Percentiles rank a stretch among this genome's conserved stretches.
Conservation (phyloP, 2,888 invertebrate species). For the Ptychoptera albimana region DNA sequence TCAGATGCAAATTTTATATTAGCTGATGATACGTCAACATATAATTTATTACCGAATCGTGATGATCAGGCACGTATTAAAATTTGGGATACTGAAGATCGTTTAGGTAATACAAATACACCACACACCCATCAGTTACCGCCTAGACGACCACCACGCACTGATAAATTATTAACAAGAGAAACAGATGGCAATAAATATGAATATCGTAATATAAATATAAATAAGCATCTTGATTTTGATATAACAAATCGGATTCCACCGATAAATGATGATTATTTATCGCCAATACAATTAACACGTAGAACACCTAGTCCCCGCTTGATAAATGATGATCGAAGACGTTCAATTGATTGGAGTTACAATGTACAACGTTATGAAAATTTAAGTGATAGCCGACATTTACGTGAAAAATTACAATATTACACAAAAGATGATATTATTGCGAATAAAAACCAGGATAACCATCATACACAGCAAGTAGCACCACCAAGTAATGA, state of each 20-base stretch:
- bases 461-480: background rate
- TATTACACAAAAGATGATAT: slow-evolving; percentile 9
- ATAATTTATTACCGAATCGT: slow-evolving; percentile 1
- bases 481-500: background rate
- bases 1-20: slow-evolving; percentile 10
- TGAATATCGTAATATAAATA: slow-evolving; percentile 7
- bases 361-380: slow-evolving; percentile 5
- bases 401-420: slow-evolving; percentile 7
- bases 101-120: too few species aligned
- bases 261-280: slow-evolving; percentile 8
- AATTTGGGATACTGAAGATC: too few species aligned
- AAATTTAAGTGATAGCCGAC: background rate
- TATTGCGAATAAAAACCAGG: background rate
- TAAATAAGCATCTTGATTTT: slow-evolving; percentile 3
- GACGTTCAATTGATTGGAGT: slow-evolving; percentile 4
- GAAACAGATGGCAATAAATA: slow-evolving; percentile 4
- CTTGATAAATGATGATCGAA: slow-evolving; percentile 2
- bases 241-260: slow-evolving; percentile 3
- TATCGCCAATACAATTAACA: slow-evolving; percentile 8
- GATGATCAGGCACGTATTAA: too few species aligned
- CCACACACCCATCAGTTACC: too few species aligned
- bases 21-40: slow-evolving; percentile 7
- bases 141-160: too few species aligned
- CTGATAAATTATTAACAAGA: too few species aligned
- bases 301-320: slow-evolving; percentile 1